phyloP scores from a whole-genome alignment of 2,113 vertebrate genomes.

The Cyprinus carpio region DNA sequence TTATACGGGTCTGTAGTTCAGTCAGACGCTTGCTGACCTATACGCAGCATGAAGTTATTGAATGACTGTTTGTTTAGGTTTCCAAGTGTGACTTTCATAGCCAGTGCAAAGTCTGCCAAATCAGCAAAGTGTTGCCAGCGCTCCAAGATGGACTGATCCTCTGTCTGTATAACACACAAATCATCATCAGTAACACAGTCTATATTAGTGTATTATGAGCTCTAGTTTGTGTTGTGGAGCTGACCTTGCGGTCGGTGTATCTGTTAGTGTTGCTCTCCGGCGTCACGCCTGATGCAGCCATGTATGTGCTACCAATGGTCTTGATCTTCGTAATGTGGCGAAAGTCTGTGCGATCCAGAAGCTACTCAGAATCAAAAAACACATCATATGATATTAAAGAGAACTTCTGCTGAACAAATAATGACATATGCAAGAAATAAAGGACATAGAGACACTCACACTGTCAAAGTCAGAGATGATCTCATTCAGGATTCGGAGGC shows the following conservation, averaged over 20 bases:
- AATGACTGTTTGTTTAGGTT: slow-evolving; percentile 99
- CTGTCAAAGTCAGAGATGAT: slow-evolving; percentile 97
- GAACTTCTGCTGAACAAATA: background rate
- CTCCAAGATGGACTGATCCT: slow-evolving; percentile 80
- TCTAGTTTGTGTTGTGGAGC: background rate
- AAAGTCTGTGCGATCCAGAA: slow-evolving; percentile 92
- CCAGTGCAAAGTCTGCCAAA: slow-evolving; percentile 91
- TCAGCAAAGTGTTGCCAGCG: slow-evolving; percentile 93
- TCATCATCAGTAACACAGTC: slow-evolving; percentile 5
- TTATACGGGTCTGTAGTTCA: background rate
- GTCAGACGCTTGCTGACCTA: slow-evolving; percentile 77
- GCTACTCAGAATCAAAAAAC: slow-evolving; percentile 67
- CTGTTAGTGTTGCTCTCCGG: slow-evolving; percentile 77
- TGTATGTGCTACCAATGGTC: slow-evolving; percentile 97
- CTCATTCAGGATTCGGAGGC: slow-evolving; percentile 94
- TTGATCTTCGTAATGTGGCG: slow-evolving; percentile 88
- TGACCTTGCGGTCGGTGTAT: slow-evolving; percentile 78
- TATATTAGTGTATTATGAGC: background rate
- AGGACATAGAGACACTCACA: slow-evolving; percentile 73
- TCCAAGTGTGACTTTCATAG: slow-evolving; percentile 93
- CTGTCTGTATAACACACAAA: slow-evolving; percentile 66
- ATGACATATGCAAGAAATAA: background rate
- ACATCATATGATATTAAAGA: background rate
- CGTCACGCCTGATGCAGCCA: slow-evolving; percentile 94
- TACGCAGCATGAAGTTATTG: slow-evolving; percentile 98